Conservation (phyloP, 2,888 invertebrate species). For the Halictus ligatus region DNA sequence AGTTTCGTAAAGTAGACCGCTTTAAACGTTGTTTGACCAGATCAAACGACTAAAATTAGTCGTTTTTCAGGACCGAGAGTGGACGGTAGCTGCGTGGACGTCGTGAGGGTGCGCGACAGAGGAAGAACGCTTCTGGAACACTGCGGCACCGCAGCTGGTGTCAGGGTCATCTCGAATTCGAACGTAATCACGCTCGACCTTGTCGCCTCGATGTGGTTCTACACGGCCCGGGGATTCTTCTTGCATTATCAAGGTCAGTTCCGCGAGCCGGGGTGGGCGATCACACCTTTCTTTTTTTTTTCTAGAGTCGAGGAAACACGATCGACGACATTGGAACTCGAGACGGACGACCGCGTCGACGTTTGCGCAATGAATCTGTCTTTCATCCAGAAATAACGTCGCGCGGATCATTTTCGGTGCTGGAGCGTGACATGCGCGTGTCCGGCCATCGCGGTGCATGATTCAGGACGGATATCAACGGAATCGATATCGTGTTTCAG, state of each 20-base stretch:
- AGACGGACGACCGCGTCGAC: slow-evolving; percentile 20
- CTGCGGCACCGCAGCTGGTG: slow-evolving; percentile 80
- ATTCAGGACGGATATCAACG: background rate
- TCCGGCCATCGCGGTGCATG: background rate
- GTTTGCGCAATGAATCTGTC: slow-evolving; percentile 45
- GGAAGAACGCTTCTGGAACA: slow-evolving; percentile 80
- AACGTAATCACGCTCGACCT: slow-evolving; percentile 80
- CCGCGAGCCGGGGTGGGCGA: background rate
- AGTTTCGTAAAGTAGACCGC: no score
- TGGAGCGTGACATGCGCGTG: slow-evolving; percentile 5
- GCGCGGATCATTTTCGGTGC: slow-evolving; percentile 27
- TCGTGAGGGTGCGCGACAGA: slow-evolving; percentile 79
- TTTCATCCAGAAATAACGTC: slow-evolving; percentile 49
- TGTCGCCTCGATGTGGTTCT: slow-evolving; percentile 76
- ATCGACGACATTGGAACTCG: slow-evolving; percentile 22
- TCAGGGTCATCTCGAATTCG: slow-evolving; percentile 78
- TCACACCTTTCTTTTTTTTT: background rate
- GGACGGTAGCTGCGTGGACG: slow-evolving; percentile 81
- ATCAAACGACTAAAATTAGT: background rate
- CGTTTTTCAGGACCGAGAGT: slow-evolving; percentile 73
- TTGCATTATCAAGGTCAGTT: slow-evolving; percentile 81
- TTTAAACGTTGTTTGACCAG: background rate
- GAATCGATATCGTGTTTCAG: background rate
- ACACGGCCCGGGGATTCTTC: slow-evolving; percentile 80
- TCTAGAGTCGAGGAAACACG: slow-evolving; percentile 10